A percentile compares a stretch with the other conserved stretches of the same genome.
Evolutionary conservation across 2,113 vertebrate genomes (phyloP).

Genomic region (Dascyllus trimaculatus): DNA sequence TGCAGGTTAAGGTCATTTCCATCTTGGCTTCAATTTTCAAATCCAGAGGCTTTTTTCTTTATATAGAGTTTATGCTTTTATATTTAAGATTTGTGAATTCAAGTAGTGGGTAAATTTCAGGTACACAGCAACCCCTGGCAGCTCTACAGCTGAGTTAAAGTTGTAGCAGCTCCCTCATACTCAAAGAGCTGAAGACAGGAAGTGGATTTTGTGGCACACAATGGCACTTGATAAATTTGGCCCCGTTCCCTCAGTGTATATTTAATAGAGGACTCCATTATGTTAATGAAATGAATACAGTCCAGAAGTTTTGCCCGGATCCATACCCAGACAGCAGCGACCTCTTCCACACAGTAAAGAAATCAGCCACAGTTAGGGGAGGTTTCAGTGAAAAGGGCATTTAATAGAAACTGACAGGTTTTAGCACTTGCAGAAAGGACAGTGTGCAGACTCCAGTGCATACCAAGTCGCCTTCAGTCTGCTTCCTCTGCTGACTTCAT

Average conservation of each 20-base stretch:
- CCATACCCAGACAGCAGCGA: conserved; percentile 21
- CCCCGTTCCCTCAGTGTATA: conserved; percentile 25
- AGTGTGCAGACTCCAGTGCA: conserved; percentile 53
- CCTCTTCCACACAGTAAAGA: conserved; percentile 32
- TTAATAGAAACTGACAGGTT: conserved; percentile 70
- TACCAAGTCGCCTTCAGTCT: conserved; percentile 51
- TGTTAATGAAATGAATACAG: conserved; percentile 69
- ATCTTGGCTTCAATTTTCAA: no score
- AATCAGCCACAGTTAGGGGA: conserved; percentile 40
- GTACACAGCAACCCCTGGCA: no score
- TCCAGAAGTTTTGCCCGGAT: conserved; percentile 41
- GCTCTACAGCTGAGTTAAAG: no score
- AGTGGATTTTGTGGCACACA: conserved; percentile 9
- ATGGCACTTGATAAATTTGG: conserved; percentile 46
- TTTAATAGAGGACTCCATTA: conserved; percentile 59
- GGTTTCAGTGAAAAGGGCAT: conserved; percentile 45
- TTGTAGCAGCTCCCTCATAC: no score
- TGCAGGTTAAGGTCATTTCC: no score
- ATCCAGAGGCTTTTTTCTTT: no score
- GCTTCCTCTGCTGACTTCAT: conserved; percentile 54
- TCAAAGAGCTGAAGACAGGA: conserved; percentile 7
- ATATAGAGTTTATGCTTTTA: no score
- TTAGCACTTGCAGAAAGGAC: conserved; percentile 60
- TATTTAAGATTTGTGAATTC: no score
- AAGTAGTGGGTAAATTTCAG: no score